A percentile compares a stretch with the other conserved stretches of the same genome.
Conservation (phyloP, 2,888 invertebrate genomes). For the Calameuta filiformis region DNA sequence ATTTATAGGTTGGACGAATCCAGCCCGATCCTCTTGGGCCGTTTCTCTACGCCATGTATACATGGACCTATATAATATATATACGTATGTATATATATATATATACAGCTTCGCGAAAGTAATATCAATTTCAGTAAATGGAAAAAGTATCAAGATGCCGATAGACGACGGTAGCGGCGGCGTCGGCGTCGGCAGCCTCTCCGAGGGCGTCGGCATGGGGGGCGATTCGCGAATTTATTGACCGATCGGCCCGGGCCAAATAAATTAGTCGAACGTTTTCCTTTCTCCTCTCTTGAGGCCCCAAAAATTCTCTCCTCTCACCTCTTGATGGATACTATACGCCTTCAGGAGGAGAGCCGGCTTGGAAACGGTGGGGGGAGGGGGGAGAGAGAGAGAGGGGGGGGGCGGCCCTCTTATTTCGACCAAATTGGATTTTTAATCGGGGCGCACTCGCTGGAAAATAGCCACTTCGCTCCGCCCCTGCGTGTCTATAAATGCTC, state of each 20-base stretch:
- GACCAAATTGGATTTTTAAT: slow-evolving; percentile 63
- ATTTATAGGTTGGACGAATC: slow-evolving; percentile 38
- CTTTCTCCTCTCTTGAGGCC: not conserved
- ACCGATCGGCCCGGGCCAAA: slow-evolving; percentile 30
- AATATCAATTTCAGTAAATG: slow-evolving; percentile 62
- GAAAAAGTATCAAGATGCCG: slow-evolving; percentile 59
- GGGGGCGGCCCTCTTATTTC: slow-evolving; percentile 13
- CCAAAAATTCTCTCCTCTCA: not conserved
- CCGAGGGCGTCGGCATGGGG: slow-evolving; percentile 21
- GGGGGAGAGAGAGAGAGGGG: not conserved
- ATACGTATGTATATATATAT: slow-evolving; percentile 7
- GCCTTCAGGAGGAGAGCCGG: not conserved
- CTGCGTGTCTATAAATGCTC: slow-evolving; percentile 57
- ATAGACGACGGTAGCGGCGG: slow-evolving; percentile 24
- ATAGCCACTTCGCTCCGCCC: slow-evolving; percentile 62
- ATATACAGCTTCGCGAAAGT: slow-evolving; percentile 44
- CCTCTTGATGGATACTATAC: not conserved
- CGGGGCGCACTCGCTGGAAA: slow-evolving; percentile 65
- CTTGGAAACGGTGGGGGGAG: not conserved
- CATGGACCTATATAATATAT: not conserved
- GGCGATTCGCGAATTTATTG: slow-evolving; percentile 39
- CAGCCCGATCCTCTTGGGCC: not conserved
- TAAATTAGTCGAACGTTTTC: not conserved
- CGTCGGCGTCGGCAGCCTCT: slow-evolving; percentile 3
- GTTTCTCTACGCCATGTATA: not conserved